Evolutionary conservation across 1,140 invertebrate species (phyloP).

Genomic region (Macrobrachium nipponense): DNA sequence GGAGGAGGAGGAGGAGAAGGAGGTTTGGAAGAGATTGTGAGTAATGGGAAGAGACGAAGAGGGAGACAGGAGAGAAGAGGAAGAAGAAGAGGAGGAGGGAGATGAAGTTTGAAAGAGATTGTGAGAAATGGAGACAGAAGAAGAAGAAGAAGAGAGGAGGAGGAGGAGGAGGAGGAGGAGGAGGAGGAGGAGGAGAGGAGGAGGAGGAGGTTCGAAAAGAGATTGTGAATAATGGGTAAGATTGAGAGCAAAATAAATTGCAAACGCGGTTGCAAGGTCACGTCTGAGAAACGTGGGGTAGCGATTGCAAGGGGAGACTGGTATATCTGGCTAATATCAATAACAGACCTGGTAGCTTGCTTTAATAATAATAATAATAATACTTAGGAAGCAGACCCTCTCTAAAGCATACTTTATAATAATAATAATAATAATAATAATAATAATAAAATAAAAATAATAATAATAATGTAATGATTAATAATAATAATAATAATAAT

Average conservation of each 20-base stretch:
- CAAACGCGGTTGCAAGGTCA: no score
- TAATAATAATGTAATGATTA: neutral
- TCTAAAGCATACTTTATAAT: neutral
- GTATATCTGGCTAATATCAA: neutral
- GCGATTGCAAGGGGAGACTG: neutral
- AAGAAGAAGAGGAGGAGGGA: neutral
- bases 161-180: neutral
- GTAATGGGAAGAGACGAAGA: no score
- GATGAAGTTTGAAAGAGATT: neutral
- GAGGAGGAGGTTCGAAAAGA: neutral
- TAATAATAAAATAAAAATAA: slow-evolving; percentile 17
- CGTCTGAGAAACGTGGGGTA: no score
- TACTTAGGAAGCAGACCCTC: no score
- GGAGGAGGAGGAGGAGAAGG: neutral
- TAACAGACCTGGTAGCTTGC: no score
- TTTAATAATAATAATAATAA: neutral
- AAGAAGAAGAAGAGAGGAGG: neutral
- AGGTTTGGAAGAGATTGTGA: neutral
- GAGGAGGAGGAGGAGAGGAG: neutral
- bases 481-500: slow-evolving; percentile 10
- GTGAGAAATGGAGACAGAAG: neutral
- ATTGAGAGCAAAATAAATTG: neutral
- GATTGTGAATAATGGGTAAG: neutral
- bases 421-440: slow-evolving; percentile 12
- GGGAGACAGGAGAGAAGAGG: neutral